Evolutionary conservation across 1,140 invertebrate species (phyloP), one percentile per base, ranked within the genome.

Genomic region (Zeugodacus cucurbitae): DNA sequence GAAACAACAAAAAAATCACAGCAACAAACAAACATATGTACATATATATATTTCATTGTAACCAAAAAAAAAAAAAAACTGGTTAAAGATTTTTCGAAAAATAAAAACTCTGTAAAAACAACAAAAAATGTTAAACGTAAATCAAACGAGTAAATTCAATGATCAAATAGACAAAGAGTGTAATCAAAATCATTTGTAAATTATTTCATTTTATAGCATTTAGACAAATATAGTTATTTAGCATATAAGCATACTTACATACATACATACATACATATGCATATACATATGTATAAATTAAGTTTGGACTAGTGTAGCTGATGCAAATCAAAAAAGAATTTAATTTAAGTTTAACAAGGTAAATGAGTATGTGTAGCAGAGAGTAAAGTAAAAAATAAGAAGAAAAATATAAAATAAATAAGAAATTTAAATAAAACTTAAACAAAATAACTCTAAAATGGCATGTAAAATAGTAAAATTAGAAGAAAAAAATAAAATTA

Each of bases 151-250:
- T 67, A 87, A 48, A 62, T n/a, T 11, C 29, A 88, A 86, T 32
- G 37, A 62, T 59, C 54, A 86, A 88, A 88, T 41, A 88, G 70
- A 37, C 8, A 64, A 87, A 64, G 34, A 34, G 44, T 26, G n/a
- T 59, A 87, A 87, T 59, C 59, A 87, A 64, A 87, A 87, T 59
- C 54, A 41, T 59, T 87, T 87, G 86, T 87, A 87, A 32, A 87
- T 87, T 59, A 64, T 11, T 59, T 64, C 54, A 87, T 54, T 59
- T 29, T 59, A 59, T 54, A 87, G 54, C 2, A 11, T 48, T 82
- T 82, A 82, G 74, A 82, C 7, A 82, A 82, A 82, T 82, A 82
- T 82, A 82, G 14, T 17, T 54, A 54, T n/a, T n/a, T 11, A 54
- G 17, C 48, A 54, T 54, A 54, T 48, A 48, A 3, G 14, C 10